These are phyloP conservation scores for Toxotes lorentzi DNA, from an alignment of 2,797 vertebrate species.

Conservation along the genomic window DNA sequence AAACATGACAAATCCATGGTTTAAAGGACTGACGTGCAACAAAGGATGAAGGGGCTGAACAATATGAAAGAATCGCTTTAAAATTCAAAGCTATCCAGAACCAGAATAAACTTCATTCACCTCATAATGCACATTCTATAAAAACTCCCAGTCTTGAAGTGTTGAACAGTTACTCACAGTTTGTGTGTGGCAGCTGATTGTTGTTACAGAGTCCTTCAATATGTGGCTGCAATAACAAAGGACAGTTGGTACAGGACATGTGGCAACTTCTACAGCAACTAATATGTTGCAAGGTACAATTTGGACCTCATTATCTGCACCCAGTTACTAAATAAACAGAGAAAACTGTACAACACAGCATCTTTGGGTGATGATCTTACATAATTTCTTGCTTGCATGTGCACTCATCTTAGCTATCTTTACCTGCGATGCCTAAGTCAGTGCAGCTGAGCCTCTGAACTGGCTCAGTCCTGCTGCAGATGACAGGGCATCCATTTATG, in stretches of 20 bases:
- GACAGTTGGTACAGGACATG: neutral
- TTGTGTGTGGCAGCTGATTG: constrained; percentile 19
- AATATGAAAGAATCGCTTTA: neutral
- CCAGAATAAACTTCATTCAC: neutral
- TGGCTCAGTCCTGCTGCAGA: constrained; percentile 59
- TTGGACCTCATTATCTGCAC: neutral
- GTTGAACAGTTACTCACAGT: neutral
- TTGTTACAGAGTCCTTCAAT: constrained; percentile 10
- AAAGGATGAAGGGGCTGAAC: too few species aligned
- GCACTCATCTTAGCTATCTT: constrained; percentile 20
- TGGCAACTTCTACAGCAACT: neutral
- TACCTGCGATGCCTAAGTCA: constrained; percentile 70
- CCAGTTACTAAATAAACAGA: neutral
- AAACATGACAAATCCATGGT: neutral
- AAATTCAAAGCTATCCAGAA: neutral
- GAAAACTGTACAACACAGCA: neutral
- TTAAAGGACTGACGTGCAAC: neutral
- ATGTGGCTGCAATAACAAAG: constrained; percentile 17
- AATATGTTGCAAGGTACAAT: neutral
- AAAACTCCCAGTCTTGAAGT: neutral
- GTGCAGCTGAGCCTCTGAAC: constrained; percentile 82
- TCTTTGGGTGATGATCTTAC: constrained; percentile 14
- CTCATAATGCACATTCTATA: neutral
- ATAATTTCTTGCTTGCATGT: constrained; percentile 16
- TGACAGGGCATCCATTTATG: constrained; percentile 85